A percentile compares a stretch with the other conserved stretches of the same genome.
These are phyloP conservation scores for Diachasmimorpha longicaudata DNA, from an alignment of 1,140 invertebrate genomes.

Conservation along the genomic window DNA sequence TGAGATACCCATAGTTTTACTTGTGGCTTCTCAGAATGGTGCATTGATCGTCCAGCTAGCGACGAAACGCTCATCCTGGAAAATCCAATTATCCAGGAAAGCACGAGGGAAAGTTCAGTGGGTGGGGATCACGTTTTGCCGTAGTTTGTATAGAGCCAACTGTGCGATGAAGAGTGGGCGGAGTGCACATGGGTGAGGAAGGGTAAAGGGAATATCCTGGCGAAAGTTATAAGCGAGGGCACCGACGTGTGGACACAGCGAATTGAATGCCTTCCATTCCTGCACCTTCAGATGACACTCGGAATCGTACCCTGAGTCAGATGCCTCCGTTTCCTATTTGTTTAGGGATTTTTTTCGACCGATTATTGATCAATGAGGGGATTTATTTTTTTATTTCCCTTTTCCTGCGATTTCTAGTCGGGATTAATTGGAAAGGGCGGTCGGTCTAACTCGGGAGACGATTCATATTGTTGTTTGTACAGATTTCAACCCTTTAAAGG, in stretches of 20 bases:
- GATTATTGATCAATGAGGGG: background rate
- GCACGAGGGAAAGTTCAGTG: conserved; percentile 33
- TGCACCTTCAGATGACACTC: conserved; percentile 13
- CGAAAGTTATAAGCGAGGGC: background rate
- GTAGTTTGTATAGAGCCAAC: conserved; percentile 31
- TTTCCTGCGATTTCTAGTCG: too few relatives aligned
- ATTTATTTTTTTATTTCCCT: background rate
- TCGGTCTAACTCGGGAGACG: too few relatives aligned
- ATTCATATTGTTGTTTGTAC: too few relatives aligned
- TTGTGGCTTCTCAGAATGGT: background rate
- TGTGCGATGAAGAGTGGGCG: background rate
- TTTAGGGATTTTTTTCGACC: background rate
- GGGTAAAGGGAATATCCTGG: background rate
- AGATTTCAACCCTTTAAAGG: too few relatives aligned
- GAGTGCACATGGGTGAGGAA: too few relatives aligned
- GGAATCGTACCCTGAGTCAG: background rate
- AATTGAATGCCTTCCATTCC: conserved; percentile 32
- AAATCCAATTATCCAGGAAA: conserved; percentile 41
- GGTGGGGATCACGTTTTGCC: conserved; percentile 23
- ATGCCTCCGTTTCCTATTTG: background rate
- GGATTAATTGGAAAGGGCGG: too few relatives aligned
- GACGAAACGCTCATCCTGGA: conserved; percentile 35
- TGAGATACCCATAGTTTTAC: background rate
- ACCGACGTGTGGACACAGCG: conserved; percentile 31
- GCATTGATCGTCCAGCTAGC: background rate